Evolutionary conservation across 2,888 invertebrate species (phyloP).

Genomic region (Agrotis clavis): DNA sequence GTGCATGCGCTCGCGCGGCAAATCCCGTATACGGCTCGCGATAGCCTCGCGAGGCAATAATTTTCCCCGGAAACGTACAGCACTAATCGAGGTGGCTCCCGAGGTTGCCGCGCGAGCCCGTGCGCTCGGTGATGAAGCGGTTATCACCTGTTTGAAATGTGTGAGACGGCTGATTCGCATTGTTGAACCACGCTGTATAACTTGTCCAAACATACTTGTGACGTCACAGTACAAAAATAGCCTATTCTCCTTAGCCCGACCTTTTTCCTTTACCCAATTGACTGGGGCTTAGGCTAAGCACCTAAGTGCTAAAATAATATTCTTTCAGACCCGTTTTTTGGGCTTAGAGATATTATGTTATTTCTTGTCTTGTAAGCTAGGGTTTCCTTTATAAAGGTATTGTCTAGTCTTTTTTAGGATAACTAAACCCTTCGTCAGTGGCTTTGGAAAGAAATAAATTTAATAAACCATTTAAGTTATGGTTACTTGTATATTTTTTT

Average conservation of each 20-base stretch:
- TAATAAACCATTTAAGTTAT: neutral
- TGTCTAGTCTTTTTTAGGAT: slow-evolving; percentile 19
- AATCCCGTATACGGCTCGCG: too few species aligned
- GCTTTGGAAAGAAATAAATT: slow-evolving; percentile 1
- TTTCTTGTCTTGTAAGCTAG: slow-evolving; percentile 35
- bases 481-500: neutral
- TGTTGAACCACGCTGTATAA: slow-evolving; percentile 14
- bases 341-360: slow-evolving; percentile 43
- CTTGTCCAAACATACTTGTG: slow-evolving; percentile 61
- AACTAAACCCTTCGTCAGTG: slow-evolving; percentile 15
- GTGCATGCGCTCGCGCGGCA: too few species aligned
- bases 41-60: too few species aligned
- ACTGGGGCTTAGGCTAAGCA: slow-evolving; percentile 22
- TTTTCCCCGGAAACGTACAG: too few species aligned
- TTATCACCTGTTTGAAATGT: too few species aligned
- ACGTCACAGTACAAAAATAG: slow-evolving; percentile 39
- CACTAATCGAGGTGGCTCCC: too few species aligned
- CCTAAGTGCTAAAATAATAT: slow-evolving; percentile 35
- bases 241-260: slow-evolving; percentile 17
- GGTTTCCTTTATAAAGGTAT: slow-evolving; percentile 27
- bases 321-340: slow-evolving; percentile 42
- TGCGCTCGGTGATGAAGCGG: too few species aligned
- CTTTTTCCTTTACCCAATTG: slow-evolving; percentile 37
- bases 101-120: too few species aligned
- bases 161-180: too few species aligned